Conservation (phyloP, 2,113 vertebrate genomes). For the Eretmochelys imbricata region DNA sequence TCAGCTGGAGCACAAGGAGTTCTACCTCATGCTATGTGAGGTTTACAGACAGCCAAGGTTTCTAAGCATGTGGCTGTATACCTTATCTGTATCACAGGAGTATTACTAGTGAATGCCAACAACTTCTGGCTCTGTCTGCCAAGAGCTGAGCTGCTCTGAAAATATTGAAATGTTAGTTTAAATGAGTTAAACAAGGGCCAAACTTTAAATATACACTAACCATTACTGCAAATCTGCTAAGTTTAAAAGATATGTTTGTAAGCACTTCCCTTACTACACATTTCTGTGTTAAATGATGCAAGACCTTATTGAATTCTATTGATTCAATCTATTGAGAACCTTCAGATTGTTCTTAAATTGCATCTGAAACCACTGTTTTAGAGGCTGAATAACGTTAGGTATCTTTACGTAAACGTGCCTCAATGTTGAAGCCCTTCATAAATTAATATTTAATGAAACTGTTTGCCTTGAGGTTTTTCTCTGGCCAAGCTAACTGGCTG, state of each 20-base stretch:
- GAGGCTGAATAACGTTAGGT: slow-evolving; percentile 13
- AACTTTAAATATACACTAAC: background rate
- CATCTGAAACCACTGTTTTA: slow-evolving; percentile 47
- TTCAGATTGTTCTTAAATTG: slow-evolving; percentile 55
- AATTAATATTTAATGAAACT: slow-evolving; percentile 66
- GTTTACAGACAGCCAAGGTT: background rate
- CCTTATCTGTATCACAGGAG: background rate
- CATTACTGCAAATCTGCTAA: background rate
- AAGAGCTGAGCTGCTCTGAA: background rate
- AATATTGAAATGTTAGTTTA: background rate
- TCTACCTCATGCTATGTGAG: rapidly evolving
- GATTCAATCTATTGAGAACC: slow-evolving; percentile 21
- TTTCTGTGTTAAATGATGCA: slow-evolving; percentile 44
- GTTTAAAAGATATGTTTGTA: slow-evolving; percentile 8
- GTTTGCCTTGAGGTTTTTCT: slow-evolving; percentile 19
- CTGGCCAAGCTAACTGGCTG: slow-evolving; percentile 20
- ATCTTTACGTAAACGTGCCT: background rate
- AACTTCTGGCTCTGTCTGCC: background rate
- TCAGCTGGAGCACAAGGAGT: background rate
- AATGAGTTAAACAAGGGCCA: background rate
- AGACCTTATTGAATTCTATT: slow-evolving; percentile 5
- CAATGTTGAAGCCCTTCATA: slow-evolving; percentile 44
- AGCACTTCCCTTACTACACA: background rate
- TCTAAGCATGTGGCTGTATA: background rate
- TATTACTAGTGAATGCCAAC: background rate